These are phyloP conservation scores for Drosophila anomelani DNA, from an alignment of 2,888 invertebrate species.

Conservation along the genomic window DNA sequence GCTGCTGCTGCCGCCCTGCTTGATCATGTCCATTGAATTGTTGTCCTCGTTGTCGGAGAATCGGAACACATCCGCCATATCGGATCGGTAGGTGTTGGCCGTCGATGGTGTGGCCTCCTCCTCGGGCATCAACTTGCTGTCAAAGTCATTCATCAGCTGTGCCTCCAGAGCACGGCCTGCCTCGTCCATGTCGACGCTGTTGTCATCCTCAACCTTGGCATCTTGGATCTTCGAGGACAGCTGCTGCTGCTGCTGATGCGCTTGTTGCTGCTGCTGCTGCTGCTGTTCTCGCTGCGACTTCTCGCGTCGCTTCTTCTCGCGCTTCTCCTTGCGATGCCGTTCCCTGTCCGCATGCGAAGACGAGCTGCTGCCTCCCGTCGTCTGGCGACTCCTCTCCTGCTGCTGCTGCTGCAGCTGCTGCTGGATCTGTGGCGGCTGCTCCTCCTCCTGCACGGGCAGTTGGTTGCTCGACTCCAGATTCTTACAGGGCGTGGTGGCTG, in stretches of 20 bases:
- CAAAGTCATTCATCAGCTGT: constrained; percentile 89
- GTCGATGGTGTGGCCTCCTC: constrained; percentile 84
- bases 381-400: constrained; percentile 40
- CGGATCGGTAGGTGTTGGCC: constrained; percentile 82
- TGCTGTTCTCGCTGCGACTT: constrained; percentile 82
- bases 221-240: constrained; percentile 46
- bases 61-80: constrained; percentile 87
- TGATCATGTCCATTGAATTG: constrained; percentile 84
- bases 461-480: constrained; percentile 40
- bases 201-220: constrained; percentile 87
- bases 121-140: constrained; percentile 85
- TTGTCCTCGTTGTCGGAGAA: constrained; percentile 87
- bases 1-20: constrained; percentile 21
- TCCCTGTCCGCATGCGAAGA: constrained; percentile 80
- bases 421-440: constrained; percentile 65
- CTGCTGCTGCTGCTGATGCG: constrained; percentile 60
- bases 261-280: constrained; percentile 54
- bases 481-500: constrained; percentile 35
- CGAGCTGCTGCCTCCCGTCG: constrained; percentile 29
- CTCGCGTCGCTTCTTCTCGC: constrained; percentile 88
- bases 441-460: constrained; percentile 77
- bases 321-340: constrained; percentile 85
- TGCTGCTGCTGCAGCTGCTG: constrained; percentile 25
- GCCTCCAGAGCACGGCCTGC: constrained; percentile 93
- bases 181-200: constrained; percentile 92